Evolutionary conservation across 2,888 invertebrate species (phyloP), one percentile per base, ranked within the genome.

Genomic region (Dolichomitus sp.): DNA sequence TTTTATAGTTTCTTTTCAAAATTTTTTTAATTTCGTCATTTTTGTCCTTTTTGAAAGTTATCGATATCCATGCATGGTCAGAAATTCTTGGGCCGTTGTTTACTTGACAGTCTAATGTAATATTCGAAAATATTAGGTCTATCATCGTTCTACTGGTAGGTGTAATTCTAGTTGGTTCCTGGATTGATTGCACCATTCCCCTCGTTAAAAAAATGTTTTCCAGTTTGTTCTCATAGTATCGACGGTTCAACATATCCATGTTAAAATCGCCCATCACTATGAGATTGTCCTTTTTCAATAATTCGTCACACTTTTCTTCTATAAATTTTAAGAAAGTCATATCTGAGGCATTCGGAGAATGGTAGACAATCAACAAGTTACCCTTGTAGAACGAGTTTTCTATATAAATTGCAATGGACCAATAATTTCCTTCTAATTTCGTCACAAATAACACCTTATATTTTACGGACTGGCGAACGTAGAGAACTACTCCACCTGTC

Each of bases 261-360:
- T 23, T 23, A 23, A 23, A 23, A 23, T 23, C 23, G 23, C 23
- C 23, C 23, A 23, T 23, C 23, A 23, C 23, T 61, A 30, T 61
- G 14, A 61, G 30, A 61, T 33, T 59, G 59, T 59, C 59, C 33
- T 59, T 59, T 33, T 23, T 59, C 6, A 59, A 33, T 6, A 59
- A 17, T 59, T 59, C 59, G 59, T 59, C 59, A 30, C 59, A 59
- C n/a, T 59, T 59, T 59, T 59, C 59, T 59, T 59, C 59, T 59
- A 59, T 19, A 59, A 59, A 59, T 19, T 11, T 9, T 6, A 37
- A 23, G 23, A 23, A 23, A 2, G 23, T 23, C 23, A 23, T 23
- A 23, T 23, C 23, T 23, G 23, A 23, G 37, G 37, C 37, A 37
- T 37, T 37, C 11, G 37, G 37, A 3, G 37, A 37, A 11, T 37